Conservation (phyloP, 2,888 invertebrate genomes). For the Crossocerus cetratus region DNA sequence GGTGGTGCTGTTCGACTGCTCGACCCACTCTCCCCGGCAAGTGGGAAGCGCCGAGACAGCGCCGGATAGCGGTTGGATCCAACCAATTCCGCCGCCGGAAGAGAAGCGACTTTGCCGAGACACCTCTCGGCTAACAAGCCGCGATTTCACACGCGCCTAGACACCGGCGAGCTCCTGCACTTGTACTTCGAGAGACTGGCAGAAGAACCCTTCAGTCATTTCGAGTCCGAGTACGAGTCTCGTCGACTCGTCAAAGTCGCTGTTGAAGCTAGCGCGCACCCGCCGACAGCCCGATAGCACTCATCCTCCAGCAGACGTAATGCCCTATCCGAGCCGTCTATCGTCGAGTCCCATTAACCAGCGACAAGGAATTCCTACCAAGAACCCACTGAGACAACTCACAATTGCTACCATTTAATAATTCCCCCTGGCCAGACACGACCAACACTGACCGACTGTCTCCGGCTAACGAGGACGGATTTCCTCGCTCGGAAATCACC, state of each 20-base stretch:
- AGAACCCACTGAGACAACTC: background rate
- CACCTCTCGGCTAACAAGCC: conserved; percentile 53
- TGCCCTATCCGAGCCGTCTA: background rate
- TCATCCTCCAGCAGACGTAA: conserved; percentile 2
- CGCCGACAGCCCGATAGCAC: background rate
- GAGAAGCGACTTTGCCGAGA: conserved; percentile 41
- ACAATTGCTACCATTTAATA: conserved; percentile 30
- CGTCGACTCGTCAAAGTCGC: too few relatives aligned
- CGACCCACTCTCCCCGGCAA: conserved; percentile 24
- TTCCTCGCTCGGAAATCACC: too few relatives aligned
- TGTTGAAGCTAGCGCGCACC: background rate
- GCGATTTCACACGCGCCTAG: conserved; percentile 52
- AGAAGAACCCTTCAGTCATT: too few relatives aligned
- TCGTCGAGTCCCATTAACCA: background rate
- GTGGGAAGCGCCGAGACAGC: too few relatives aligned
- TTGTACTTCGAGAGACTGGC: too few relatives aligned
- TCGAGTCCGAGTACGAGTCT: too few relatives aligned
- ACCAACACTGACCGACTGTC: conserved; percentile 42
- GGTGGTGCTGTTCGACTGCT: conserved; percentile 42
- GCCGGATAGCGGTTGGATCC: conserved; percentile 33
- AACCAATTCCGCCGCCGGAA: conserved; percentile 44
- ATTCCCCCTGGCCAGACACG: conserved; percentile 22
- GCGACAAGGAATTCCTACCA: background rate
- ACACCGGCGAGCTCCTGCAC: conserved; percentile 4
- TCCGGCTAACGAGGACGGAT: conserved; percentile 41